phyloP scores from a whole-genome alignment of 2,797 vertebrate species.

The Moxostoma hubbsi region DNA sequence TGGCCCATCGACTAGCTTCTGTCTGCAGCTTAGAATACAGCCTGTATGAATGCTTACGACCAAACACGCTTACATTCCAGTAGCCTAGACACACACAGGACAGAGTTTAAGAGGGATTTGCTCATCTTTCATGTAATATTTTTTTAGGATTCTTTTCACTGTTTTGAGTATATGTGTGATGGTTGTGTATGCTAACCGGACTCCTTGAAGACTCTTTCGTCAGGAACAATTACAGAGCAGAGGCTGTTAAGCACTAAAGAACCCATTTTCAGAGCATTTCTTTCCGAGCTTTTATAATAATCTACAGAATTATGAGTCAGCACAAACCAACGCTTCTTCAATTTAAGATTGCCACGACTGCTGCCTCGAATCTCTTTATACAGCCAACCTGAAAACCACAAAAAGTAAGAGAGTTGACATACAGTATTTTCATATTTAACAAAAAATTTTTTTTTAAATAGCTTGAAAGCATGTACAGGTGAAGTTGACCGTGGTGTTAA shows the following conservation, averaged over 20 bases:
- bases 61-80: slow-evolving; percentile 91
- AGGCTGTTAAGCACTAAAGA: slow-evolving; percentile 95
- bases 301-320: slow-evolving; percentile 97
- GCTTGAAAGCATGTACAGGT: no score
- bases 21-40: slow-evolving; percentile 93
- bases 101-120: not conserved
- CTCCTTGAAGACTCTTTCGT: slow-evolving; percentile 94
- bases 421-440: not conserved
- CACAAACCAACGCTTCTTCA: slow-evolving; percentile 98
- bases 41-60: slow-evolving; percentile 92
- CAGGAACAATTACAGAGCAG: slow-evolving; percentile 90
- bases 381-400: slow-evolving; percentile 86
- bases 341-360: slow-evolving; percentile 83
- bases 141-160: not conserved
- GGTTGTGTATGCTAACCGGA: slow-evolving; percentile 78
- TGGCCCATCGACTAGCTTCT: slow-evolving; percentile 91
- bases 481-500: no score
- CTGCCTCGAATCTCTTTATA: slow-evolving; percentile 95
- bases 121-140: not conserved
- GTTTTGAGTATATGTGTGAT: not conserved
- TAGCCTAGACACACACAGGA: slow-evolving; percentile 79
- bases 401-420: not conserved
- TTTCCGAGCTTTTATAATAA: slow-evolving; percentile 96
- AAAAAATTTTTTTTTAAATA: no score
- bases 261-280: slow-evolving; percentile 89